Conservation (phyloP, 1,140 invertebrate genomes). For the Lepidurus apus region DNA sequence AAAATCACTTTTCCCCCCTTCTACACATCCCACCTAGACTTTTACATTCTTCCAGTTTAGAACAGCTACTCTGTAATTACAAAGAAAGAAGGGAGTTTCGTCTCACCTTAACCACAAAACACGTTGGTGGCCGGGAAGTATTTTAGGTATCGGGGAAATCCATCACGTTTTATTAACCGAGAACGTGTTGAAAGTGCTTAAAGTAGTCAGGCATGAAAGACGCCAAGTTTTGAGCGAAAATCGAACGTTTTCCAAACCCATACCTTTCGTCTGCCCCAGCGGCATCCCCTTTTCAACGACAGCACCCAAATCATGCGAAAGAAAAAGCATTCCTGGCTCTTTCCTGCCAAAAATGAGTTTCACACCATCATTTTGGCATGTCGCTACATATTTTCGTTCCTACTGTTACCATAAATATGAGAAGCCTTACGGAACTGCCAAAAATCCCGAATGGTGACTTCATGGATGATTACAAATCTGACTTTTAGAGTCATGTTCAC, state of each 20-base stretch:
- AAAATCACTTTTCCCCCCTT: background rate
- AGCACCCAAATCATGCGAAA: too few relatives aligned
- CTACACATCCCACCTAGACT: background rate
- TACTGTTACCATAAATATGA: background rate
- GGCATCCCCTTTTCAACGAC: background rate
- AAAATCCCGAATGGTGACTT: background rate
- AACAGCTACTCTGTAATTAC: background rate
- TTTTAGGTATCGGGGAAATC: background rate
- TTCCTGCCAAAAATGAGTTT: background rate
- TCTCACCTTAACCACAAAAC: background rate
- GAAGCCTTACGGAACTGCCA: background rate
- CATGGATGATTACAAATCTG: background rate
- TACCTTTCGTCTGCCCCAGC: background rate
- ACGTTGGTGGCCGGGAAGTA: background rate
- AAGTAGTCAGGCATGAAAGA: background rate
- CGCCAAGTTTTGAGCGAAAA: background rate
- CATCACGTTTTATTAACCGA: background rate
- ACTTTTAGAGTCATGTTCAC: background rate
- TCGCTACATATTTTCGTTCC: background rate
- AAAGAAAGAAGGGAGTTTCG: background rate
- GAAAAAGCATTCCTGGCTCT: too few relatives aligned
- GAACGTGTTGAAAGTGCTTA: background rate
- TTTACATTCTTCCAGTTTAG: background rate
- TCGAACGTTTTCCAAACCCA: background rate
- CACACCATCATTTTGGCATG: background rate